Evolutionary conservation across 1,140 invertebrate species (phyloP), one percentile per base, ranked within the genome.

Genomic region (Vanessa tameamea): DNA sequence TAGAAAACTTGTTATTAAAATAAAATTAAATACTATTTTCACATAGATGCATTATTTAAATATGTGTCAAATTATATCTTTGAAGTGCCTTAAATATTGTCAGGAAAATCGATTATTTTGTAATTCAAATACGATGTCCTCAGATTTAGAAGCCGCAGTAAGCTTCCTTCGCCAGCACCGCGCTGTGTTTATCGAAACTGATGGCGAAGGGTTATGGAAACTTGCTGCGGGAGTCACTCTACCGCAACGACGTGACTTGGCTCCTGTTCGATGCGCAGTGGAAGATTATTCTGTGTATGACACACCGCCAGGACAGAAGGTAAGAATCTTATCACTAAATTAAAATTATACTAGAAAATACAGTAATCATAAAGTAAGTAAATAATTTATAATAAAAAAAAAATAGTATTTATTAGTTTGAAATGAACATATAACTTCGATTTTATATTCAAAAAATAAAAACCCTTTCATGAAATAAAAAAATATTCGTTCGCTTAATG

Each of bases 221-320:
- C 57, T 90, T 53, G 65, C 77, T 69, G 53, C 66, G 7, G 89
- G 87, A 37, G 85, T 90, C 55, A 37, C 63, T 20, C 69, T 81
- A 51, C 81, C 86, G 16, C 57, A 71, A n/a, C 67, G 53, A n/a
- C 48, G 75, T 23, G 75, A 77, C 64, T 15, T 57, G n/a, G 53
- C 77, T 67, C 67, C 69, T 67, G 69, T 37, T 64, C 72, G 31
- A 72, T 76, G 53, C 48, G 53, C 47, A 55, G 4, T 81, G 31
- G 87, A 80, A 77, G 91, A 89, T 75, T 90, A 87, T 79, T 90
- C 84, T 47, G 77, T 85, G 47, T 84, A 86, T 76, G 91, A 87
- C 73, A 93, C 92, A 1, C 92, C 92, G 55, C 92, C 92, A 8
- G 92, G 92, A 48, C 91, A 93, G 73, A 92, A 93, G 87, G 92